A percentile compares a stretch with the other conserved stretches of the same genome.
Evolutionary conservation across 2,888 invertebrate genomes (phyloP).

Genomic region (Lithophane semibrunnea): DNA sequence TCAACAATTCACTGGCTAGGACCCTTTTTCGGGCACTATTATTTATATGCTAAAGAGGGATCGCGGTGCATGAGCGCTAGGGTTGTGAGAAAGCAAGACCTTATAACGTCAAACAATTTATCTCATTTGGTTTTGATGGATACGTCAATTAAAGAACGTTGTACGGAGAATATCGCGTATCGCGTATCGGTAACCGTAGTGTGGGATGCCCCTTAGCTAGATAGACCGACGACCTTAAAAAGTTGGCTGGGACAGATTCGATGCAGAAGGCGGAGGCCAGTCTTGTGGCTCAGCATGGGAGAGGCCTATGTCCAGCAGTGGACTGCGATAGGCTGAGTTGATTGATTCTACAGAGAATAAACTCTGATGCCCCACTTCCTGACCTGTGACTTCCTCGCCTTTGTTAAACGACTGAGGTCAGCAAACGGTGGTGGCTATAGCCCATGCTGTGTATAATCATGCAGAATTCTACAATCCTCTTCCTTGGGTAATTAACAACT

Average conservation of each 20-base stretch:
- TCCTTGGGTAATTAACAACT: neutral
- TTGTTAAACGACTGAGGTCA: neutral
- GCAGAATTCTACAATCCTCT: neutral
- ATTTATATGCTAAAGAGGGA: conserved; percentile 75
- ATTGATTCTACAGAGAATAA: too few species aligned
- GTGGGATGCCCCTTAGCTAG: too few species aligned
- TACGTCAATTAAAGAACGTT: neutral
- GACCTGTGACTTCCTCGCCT: neutral
- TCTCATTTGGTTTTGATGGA: neutral
- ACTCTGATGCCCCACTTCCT: neutral
- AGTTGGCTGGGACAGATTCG: too few species aligned
- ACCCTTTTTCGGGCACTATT: conserved; percentile 72
- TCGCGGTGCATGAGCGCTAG: conserved; percentile 52
- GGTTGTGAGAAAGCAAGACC: conserved; percentile 31
- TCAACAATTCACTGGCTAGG: conserved; percentile 64
- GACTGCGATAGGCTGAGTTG: too few species aligned
- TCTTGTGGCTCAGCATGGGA: too few species aligned
- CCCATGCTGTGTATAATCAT: neutral
- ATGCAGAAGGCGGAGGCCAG: too few species aligned
- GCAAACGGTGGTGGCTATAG: neutral
- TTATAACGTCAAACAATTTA: conserved; percentile 6
- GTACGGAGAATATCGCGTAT: neutral
- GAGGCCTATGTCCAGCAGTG: too few species aligned
- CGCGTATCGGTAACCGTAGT: too few species aligned
- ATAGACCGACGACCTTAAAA: too few species aligned